phyloP scores from a whole-genome alignment of 1,140 invertebrate species.

The Pogonomyrmex californicus region DNA sequence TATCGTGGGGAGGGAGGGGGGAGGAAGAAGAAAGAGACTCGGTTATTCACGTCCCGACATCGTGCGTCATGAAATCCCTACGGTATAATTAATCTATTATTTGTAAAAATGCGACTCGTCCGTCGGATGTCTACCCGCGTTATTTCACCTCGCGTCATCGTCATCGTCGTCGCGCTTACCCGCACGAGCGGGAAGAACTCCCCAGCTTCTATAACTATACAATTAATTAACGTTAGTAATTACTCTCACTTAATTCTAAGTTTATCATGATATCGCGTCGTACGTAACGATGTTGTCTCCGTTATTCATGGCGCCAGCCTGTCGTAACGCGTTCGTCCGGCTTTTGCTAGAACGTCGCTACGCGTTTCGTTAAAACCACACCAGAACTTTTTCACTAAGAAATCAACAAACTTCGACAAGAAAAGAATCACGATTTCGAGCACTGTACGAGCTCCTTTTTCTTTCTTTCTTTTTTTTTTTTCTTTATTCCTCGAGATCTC shows the following conservation, averaged over 20 bases:
- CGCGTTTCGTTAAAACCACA: slow-evolving; percentile 5
- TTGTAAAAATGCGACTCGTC: slow-evolving; percentile 72
- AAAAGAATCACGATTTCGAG: slow-evolving; percentile 48
- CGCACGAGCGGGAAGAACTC: slow-evolving; percentile 65
- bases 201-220: slow-evolving; percentile 78
- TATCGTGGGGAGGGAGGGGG: neutral
- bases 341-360: slow-evolving; percentile 17
- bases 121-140: slow-evolving; percentile 4
- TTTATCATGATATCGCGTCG: slow-evolving; percentile 68
- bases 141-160: slow-evolving; percentile 15
- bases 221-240: slow-evolving; percentile 81
- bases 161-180: slow-evolving; percentile 41
- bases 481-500: slow-evolving; percentile 5
- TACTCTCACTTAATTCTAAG: slow-evolving; percentile 78
- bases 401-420: slow-evolving; percentile 52
- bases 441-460: neutral
- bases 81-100: slow-evolving; percentile 70
- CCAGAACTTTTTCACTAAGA: slow-evolving; percentile 45
- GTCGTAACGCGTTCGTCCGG: neutral
- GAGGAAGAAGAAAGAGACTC: slow-evolving; percentile 49
- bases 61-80: slow-evolving; percentile 63
- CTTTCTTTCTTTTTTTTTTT: neutral
- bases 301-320: slow-evolving; percentile 8
- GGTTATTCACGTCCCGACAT: slow-evolving; percentile 58
- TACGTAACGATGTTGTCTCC: slow-evolving; percentile 42